Evolutionary conservation across 2,888 invertebrate genomes (phyloP), one percentile per base, ranked within the genome.

Genomic region (Rhagophthalmus giganteus): DNA sequence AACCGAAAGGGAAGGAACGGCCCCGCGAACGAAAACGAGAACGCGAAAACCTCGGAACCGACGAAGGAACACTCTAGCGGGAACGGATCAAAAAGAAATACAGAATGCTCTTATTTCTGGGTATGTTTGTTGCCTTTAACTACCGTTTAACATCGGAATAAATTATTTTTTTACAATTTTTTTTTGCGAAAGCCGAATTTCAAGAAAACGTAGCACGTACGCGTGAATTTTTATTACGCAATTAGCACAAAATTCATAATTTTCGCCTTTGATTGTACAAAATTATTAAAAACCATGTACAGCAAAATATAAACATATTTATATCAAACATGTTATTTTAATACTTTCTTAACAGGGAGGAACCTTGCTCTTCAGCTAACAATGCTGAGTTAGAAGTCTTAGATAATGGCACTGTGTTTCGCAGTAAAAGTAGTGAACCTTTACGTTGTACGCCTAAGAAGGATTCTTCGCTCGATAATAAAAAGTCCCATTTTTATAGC

Each of bases 11-110:
- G 71, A 68, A 38, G 62, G 68, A 39, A 58, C 53, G 31, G 63
- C 62, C n/a, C 82, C 86, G 50, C 85, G 86, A 69, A 79, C 88
- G 63, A 78, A 87, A 63, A 86, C 86, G 42, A 81, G 87, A 68
- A 82, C 84, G 38, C 80, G 89, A 64, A 86, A 87, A 75, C 85
- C 88, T 58, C 81, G 90, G 63, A 88, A 87, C 75, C 87, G 89
- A 78, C 81, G 92, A 79, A 83, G 93, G 73, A 94, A 93, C 77
- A 94, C 93, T 68, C 87, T 94, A 72, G 90, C 91, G 66, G 91
- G 92, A 74, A 91, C 88, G 67, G 91, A 91, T 80, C 88, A 90
- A 73, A 90, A 88, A 78, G 92, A 92, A 80, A 88, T 92, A 75
- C 84, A 86, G 75, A 87, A 88, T 76, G 90, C 90, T 69, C 82